Conservation (phyloP, 2,797 vertebrate genomes). For the Sciurus carolinensis region DNA sequence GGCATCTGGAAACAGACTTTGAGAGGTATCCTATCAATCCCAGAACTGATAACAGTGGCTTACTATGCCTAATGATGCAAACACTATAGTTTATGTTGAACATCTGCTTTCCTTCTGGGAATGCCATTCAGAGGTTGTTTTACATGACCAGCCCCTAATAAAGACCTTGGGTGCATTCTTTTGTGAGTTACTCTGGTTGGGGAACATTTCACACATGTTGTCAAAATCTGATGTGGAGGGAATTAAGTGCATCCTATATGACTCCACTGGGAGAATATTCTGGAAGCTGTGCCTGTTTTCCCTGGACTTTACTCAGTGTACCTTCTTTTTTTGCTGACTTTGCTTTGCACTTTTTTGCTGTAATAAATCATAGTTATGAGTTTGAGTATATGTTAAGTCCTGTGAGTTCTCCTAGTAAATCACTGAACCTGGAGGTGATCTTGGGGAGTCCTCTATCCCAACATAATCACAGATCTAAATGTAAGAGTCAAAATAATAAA, state of each 20-base stretch:
- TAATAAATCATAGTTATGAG: background rate
- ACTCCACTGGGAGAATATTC: background rate
- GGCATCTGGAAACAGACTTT: background rate
- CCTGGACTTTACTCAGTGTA: background rate
- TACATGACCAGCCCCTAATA: background rate
- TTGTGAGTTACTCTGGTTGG: conserved; percentile 1
- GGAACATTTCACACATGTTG: conserved; percentile 7
- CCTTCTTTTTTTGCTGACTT: conserved; percentile 38
- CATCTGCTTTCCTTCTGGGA: background rate
- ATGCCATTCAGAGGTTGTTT: background rate
- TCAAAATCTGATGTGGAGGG: background rate
- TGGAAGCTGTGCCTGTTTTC: background rate
- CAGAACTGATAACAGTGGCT: no score
- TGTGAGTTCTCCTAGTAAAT: conserved; percentile 16
- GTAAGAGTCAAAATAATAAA: conserved; percentile 43
- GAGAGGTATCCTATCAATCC: background rate
- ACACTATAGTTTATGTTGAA: no score
- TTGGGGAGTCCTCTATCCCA: background rate
- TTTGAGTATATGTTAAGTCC: background rate
- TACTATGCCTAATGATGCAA: no score
- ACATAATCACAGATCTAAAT: conserved; percentile 20
- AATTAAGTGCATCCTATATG: background rate
- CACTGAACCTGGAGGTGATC: background rate
- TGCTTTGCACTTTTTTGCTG: conserved; percentile 3
- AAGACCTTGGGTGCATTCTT: conserved; percentile 30